A percentile compares a stretch with the other conserved stretches of the same genome.
phyloP scores from a whole-genome alignment of 2,888 invertebrate species.

The Chymomyza caudatula region DNA sequence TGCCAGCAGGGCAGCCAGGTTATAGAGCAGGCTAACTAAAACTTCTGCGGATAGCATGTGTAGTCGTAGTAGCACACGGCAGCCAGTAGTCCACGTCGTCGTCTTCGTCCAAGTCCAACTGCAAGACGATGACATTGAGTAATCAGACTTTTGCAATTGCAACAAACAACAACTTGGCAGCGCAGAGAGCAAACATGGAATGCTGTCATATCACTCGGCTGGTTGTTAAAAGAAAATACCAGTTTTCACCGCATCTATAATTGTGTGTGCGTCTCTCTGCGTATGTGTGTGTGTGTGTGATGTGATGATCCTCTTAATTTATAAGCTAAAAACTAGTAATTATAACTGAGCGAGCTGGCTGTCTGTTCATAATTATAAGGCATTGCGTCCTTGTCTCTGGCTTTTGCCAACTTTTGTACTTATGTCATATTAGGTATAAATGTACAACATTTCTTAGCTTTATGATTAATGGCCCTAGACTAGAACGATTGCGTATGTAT shows the following conservation, averaged over 20 bases:
- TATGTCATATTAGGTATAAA: slow-evolving; percentile 69
- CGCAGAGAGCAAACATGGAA: slow-evolving; percentile 53
- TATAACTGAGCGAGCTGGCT: slow-evolving; percentile 62
- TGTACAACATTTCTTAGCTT: slow-evolving; percentile 59
- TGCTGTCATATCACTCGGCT: slow-evolving; percentile 60
- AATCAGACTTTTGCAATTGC: slow-evolving; percentile 67
- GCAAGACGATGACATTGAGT: slow-evolving; percentile 68
- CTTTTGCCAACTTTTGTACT: slow-evolving; percentile 70
- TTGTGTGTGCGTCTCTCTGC: background rate
- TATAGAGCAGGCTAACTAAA: slow-evolving; percentile 6
- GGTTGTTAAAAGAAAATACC: slow-evolving; percentile 30
- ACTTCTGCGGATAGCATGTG: too few species aligned
- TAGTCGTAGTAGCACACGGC: background rate
- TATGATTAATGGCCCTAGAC: slow-evolving; percentile 63
- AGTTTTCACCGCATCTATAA: slow-evolving; percentile 18
- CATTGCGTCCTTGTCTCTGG: slow-evolving; percentile 28
- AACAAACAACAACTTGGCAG: slow-evolving; percentile 34
- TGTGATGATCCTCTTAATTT: slow-evolving; percentile 71
- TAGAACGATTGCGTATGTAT: too few species aligned
- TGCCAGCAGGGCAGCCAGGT: slow-evolving; percentile 36
- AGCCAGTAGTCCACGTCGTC: background rate
- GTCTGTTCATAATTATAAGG: slow-evolving; percentile 64
- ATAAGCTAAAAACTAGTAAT: slow-evolving; percentile 71
- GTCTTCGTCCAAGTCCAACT: background rate
- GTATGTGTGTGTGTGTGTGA: too few species aligned